These are phyloP conservation scores for Serranus cabrilla DNA, from an alignment of 2,797 vertebrate genomes.

Conservation along the genomic window DNA sequence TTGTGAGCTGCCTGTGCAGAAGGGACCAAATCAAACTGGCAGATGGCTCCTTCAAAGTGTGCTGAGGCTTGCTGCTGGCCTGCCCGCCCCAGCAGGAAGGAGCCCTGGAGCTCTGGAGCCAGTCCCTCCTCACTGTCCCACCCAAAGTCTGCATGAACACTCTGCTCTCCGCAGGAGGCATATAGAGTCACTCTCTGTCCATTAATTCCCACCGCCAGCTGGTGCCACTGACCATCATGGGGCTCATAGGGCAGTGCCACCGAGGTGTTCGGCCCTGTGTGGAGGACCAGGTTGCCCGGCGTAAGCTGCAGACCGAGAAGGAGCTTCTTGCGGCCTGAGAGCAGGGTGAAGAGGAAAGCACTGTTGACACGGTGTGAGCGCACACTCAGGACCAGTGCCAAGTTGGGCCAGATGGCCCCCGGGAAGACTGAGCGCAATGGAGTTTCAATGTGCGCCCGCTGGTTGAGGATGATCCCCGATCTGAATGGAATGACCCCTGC, in stretches of 20 bases:
- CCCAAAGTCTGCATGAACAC: conserved; percentile 90
- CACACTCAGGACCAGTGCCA: conserved; percentile 93
- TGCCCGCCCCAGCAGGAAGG: conserved; percentile 94
- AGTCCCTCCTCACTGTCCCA: conserved; percentile 84
- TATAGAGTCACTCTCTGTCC: conserved; percentile 92
- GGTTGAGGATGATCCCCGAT: conserved; percentile 96
- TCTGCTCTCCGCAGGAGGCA: conserved; percentile 94
- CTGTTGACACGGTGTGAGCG: conserved; percentile 96
- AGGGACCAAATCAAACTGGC: conserved; percentile 97
- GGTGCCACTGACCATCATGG: conserved; percentile 97
- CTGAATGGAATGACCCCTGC: conserved; percentile 95
- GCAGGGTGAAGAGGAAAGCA: conserved; percentile 94
- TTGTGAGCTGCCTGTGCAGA: conserved; percentile 94
- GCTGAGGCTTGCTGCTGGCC: conserved; percentile 85
- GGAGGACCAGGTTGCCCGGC: conserved; percentile 91
- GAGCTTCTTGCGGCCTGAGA: conserved; percentile 90
- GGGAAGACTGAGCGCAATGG: conserved; percentile 88
- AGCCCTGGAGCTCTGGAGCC: conserved; percentile 89
- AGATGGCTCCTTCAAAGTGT: conserved; percentile 97
- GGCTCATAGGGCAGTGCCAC: conserved; percentile 94
- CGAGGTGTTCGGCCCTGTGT: conserved; percentile 92
- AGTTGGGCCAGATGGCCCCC: conserved; percentile 85
- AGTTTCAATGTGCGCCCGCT: conserved; percentile 90
- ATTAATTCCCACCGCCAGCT: conserved; percentile 91
- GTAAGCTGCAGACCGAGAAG: conserved; percentile 96